phyloP scores from a whole-genome alignment of 2,888 invertebrate genomes.

The Ligdia adustata region DNA sequence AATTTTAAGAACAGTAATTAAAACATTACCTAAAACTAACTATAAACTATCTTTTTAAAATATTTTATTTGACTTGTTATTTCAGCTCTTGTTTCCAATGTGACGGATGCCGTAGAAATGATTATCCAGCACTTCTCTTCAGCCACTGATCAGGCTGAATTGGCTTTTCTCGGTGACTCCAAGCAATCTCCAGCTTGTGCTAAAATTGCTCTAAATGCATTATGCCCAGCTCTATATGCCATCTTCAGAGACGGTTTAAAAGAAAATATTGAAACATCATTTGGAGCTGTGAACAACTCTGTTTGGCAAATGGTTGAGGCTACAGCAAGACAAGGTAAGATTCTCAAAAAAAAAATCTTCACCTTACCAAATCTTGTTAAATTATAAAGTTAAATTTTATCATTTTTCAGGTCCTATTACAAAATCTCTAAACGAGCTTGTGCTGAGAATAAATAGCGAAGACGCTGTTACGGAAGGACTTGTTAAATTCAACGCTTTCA shows the following conservation, averaged over 20 bases:
- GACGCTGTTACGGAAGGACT: constrained; percentile 92
- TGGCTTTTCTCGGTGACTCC: constrained; percentile 84
- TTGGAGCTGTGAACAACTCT: constrained; percentile 93
- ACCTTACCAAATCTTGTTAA: too few relatives aligned
- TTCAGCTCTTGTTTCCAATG: constrained; percentile 88
- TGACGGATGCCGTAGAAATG: constrained; percentile 90
- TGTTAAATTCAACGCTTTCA: constrained; percentile 94
- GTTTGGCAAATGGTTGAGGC: constrained; percentile 96
- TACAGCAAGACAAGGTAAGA: constrained; percentile 92
- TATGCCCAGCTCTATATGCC: constrained; percentile 93
- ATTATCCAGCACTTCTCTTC: constrained; percentile 88
- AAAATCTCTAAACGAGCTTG: constrained; percentile 92
- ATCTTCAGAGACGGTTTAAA: constrained; percentile 93
- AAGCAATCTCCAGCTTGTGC: constrained; percentile 86
- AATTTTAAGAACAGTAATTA: too few relatives aligned
- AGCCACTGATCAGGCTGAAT: constrained; percentile 86
- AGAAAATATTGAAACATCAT: constrained; percentile 91
- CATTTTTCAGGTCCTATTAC: constrained; percentile 88
- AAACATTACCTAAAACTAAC: too few relatives aligned
- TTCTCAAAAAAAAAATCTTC: too few relatives aligned
- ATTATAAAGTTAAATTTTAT: too few relatives aligned
- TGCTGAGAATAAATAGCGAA: constrained; percentile 92
- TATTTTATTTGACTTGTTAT: too few relatives aligned
- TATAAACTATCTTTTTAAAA: too few relatives aligned
- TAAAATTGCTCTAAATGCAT: constrained; percentile 88